Evolutionary conservation across 2,888 invertebrate genomes (phyloP), one percentile per base, ranked within the genome.

Genomic region (Nomada fucata): DNA sequence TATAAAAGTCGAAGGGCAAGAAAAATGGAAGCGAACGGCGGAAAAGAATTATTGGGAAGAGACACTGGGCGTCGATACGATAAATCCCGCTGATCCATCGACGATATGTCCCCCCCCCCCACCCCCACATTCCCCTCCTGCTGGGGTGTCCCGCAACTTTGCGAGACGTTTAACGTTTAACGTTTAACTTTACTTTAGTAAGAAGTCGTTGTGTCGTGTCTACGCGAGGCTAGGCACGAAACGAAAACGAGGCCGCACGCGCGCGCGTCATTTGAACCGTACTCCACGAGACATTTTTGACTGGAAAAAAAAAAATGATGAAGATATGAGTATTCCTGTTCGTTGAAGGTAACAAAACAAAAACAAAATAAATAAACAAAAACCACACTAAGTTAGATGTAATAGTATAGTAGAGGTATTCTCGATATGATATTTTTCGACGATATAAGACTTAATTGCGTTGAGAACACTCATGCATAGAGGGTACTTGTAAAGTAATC

Each of bases 391-490:
- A 86, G 55, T 85, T 89, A 84, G 87, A 82, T 82, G 63, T 90
- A 91, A 90, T 87, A 89, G 89, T 89, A 91, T 87, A 91, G 89
- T 92, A 92, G 90, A 92, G 90, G 91, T 92, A 92, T 91, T 92
- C 89, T 91, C 90, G 90, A 90, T 80, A 80, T 79, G 89, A 93
- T 93, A 92, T 92, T 92, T 93, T 90, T 92, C 91, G 91, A 92
- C 89, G 91, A 91, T 91, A 90, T 88, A 89, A 91, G 90, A 90
- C 91, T 91, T 80, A 89, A 90, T 91, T 91, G 88, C 91, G 89
- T 90, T 79, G 61, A 84, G 81, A 88, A 86, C 84, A 88, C 89
- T 90, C 85, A 79, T 86, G 78, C 85, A 82, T 3, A 53, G 29
- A 15, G 90, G 90, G 90, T 90, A 91, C 91, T 92, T 91, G 92